Evolutionary conservation across 2,797 vertebrate species (phyloP).

Genomic region (Capromys pilorides): DNA sequence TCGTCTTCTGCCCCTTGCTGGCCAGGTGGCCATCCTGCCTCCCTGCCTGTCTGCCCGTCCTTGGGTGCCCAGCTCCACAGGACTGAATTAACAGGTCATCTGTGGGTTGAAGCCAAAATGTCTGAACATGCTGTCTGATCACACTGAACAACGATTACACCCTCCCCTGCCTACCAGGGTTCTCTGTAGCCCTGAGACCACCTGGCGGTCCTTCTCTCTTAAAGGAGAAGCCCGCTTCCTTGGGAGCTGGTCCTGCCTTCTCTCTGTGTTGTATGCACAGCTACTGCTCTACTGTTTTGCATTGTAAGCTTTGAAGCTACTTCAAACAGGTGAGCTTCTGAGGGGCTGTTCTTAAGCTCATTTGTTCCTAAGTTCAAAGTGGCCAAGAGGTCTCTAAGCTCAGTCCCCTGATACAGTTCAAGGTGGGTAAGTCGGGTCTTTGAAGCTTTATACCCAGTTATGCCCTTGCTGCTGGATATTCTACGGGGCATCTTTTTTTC

Average conservation of each 20-base stretch:
- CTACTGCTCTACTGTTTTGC: background rate
- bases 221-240: background rate
- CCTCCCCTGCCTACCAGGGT: background rate
- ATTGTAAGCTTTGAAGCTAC: constrained; percentile 20
- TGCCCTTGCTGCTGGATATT: constrained; percentile 62
- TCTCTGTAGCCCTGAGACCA: background rate
- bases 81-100: background rate
- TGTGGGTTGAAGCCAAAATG: background rate
- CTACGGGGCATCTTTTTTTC: background rate
- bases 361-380: constrained; percentile 67
- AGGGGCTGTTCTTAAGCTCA: constrained; percentile 49
- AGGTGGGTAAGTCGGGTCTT: constrained; percentile 41
- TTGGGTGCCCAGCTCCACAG: background rate
- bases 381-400: constrained; percentile 39
- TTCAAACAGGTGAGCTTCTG: constrained; percentile 52
- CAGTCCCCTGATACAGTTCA: constrained; percentile 34
- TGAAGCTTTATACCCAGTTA: constrained; percentile 33
- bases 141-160: background rate
- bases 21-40: background rate
- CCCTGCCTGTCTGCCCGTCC: background rate
- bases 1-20: background rate
- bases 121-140: background rate
- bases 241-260: background rate
- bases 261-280: background rate
- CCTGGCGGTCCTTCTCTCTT: background rate